Percentiles rank a stretch among this genome's conserved stretches.
These are phyloP conservation scores for Megastigmus dorsalis DNA, from an alignment of 2,888 invertebrate species.

Conservation along the genomic window DNA sequence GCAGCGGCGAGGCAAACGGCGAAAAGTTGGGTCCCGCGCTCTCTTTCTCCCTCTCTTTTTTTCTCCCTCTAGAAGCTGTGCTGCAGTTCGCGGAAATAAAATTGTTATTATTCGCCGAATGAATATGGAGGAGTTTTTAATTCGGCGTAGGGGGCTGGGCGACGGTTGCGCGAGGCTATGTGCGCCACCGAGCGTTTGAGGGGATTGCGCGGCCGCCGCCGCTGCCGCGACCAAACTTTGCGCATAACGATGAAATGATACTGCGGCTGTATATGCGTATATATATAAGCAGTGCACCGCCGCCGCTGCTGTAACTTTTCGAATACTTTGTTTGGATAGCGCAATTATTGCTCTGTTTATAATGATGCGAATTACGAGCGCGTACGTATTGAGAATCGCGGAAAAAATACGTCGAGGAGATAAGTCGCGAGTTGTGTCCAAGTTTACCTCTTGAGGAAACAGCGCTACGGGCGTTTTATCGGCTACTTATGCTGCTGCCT, in stretches of 20 bases:
- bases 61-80: no score
- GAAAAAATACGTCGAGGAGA: no score
- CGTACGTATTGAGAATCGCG: no score
- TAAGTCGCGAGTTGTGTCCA: not conserved
- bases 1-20: not conserved
- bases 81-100: slow-evolving; percentile 27
- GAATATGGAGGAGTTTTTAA: slow-evolving; percentile 51
- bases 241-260: slow-evolving; percentile 39
- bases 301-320: not conserved
- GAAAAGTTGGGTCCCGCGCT: not conserved
- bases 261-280: no score
- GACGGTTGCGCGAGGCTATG: not conserved
- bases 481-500: no score
- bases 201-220: no score
- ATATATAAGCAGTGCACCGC: no score
- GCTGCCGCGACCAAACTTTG: slow-evolving; percentile 27
- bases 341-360: slow-evolving; percentile 24
- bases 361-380: slow-evolving; percentile 32
- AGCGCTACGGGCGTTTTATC: no score
- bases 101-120: slow-evolving; percentile 49
- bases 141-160: not conserved
- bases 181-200: not conserved
- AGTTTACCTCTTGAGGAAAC: slow-evolving; percentile 4
- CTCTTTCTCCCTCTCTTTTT: no score
- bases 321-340: slow-evolving; percentile 11